phyloP scores from a whole-genome alignment of 2,797 vertebrate species.

The Coluber constrictor region DNA sequence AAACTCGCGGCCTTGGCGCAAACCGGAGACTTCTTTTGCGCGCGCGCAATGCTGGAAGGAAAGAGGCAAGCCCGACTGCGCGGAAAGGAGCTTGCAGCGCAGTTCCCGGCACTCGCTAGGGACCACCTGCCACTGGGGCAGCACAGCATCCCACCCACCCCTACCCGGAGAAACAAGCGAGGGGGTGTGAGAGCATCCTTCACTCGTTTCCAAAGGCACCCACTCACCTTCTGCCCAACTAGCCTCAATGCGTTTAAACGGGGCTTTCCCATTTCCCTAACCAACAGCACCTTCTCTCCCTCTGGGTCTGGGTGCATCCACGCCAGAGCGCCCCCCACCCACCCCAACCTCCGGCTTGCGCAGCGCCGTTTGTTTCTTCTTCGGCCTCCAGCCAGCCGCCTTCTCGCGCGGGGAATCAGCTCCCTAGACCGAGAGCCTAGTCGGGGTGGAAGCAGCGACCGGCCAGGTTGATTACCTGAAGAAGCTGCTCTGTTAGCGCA shows the following conservation, averaged over 20 bases:
- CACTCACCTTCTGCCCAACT: neutral
- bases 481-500: neutral
- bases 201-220: neutral
- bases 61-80: neutral
- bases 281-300: neutral
- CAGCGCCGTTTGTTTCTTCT: neutral
- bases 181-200: neutral
- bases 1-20: neutral
- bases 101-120: too few relatives aligned
- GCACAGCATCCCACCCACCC: too few relatives aligned
- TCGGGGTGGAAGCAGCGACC: neutral
- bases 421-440: neutral
- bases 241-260: neutral
- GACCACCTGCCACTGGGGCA: neutral
- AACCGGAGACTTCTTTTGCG: neutral
- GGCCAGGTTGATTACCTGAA: slow-evolving; percentile 35
- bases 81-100: neutral
- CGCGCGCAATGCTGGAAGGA: neutral
- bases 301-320: neutral
- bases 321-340: neutral
- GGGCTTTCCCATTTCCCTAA: neutral
- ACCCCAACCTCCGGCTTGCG: neutral
- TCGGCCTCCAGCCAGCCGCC: neutral
- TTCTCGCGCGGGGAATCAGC: neutral
- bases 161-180: neutral